These are phyloP conservation scores for Macrotrachela quadricornifera DNA, from an alignment of 1,140 invertebrate genomes.

Conservation along the genomic window DNA sequence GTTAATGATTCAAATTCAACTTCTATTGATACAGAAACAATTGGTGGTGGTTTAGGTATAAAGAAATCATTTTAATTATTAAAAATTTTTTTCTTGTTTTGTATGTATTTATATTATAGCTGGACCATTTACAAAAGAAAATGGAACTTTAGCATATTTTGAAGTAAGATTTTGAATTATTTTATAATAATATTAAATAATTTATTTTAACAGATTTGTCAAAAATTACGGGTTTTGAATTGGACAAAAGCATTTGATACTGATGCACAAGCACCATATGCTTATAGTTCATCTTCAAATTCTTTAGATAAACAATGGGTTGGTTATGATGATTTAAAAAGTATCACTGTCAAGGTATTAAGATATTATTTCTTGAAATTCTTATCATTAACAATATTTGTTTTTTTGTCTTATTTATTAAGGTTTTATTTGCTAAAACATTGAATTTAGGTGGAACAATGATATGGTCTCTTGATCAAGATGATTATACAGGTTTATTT, in stretches of 20 bases:
- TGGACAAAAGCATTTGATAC: slow-evolving; percentile 37
- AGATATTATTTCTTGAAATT: too few relatives aligned
- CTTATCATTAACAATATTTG: too few relatives aligned
- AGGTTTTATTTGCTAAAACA: slow-evolving; percentile 35
- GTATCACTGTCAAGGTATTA: slow-evolving; percentile 46
- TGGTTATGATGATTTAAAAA: slow-evolving; percentile 58
- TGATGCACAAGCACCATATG: slow-evolving; percentile 49
- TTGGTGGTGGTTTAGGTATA: slow-evolving; percentile 44
- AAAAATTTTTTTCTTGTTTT: too few relatives aligned
- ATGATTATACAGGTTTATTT: slow-evolving; percentile 31
- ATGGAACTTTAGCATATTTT: slow-evolving; percentile 20
- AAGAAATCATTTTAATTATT: too few relatives aligned
- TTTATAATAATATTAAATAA: slow-evolving; percentile 64
- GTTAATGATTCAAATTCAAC: slow-evolving; percentile 57
- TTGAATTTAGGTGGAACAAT: slow-evolving; percentile 6
- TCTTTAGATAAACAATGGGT: slow-evolving; percentile 63
- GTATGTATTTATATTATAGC: slow-evolving; percentile 31
- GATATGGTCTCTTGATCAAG: slow-evolving; percentile 3
- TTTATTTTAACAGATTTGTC: slow-evolving; percentile 57
- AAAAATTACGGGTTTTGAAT: slow-evolving; percentile 14
- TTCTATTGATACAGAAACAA: slow-evolving; percentile 48
- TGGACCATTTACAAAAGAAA: slow-evolving; percentile 15
- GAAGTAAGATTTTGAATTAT: slow-evolving; percentile 40
- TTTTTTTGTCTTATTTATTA: too few relatives aligned
- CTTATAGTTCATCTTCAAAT: slow-evolving; percentile 38